Base-by-base conservation (phyloP, 2,888 invertebrate species). In the Tetranychus truncatus region DNA sequence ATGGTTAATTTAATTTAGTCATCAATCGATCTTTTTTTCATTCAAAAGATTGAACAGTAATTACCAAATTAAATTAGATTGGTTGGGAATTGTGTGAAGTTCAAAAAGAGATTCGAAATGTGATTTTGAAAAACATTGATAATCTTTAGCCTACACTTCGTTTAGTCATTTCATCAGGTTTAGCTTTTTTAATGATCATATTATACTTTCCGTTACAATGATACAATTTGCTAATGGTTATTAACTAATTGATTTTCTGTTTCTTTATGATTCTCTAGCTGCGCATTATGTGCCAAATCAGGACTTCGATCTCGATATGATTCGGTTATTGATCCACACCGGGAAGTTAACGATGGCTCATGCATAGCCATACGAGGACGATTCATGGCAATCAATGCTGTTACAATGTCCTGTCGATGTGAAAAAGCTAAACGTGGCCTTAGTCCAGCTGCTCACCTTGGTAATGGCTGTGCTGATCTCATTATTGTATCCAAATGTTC, bases 401-500 rank as follows among this genome's bases (percentile, higher is more conserved):
- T 89, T 34, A 89, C 89, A 80, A 87, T 90, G 72, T 88, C 88
- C 67, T 91, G 91, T 75, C 76, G 79, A 15, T 91, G 91, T 81
- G 85, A 86, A 21, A 86, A 89, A 78, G 88, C 88, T 80, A 90
- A 89, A 1, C 87, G 88, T 80, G 91, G 91, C 72, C 88, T 90
- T 79, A 88, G 91, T 71, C 90, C 89, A 1, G 87, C 86, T 80
- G 88, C 88, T 81, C 91, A 91, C 82, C 84, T 91, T 66, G 90
- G 91, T 0, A 90, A 91, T 82, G 91, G 91, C 45, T 88, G 87
- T 81, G 85, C 89, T 76, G 89, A 91, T 83, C 84, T 91, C 78
- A 88, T 91, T 78, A 82, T 91, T 67, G 88, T 91, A 66, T 86
- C 87, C 71, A 88, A 89, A 80, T 89, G 90, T 24, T 87, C 89